Evolutionary conservation across 2,888 invertebrate species (phyloP).

Genomic region (Onthophagus sagittarius): DNA sequence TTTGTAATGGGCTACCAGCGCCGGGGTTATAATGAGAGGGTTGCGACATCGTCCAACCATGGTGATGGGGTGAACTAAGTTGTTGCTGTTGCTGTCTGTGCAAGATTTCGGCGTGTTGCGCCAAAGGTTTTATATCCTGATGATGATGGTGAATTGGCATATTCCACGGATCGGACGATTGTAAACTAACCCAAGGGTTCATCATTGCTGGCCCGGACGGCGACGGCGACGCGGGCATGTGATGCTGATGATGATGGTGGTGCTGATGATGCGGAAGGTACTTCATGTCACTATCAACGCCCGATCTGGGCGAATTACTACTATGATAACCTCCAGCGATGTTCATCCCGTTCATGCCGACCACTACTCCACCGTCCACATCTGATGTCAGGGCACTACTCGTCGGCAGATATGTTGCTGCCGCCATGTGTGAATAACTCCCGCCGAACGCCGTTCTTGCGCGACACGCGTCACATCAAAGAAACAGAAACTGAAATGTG

Average conservation of each 20-base stretch:
- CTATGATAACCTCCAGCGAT: slow-evolving; percentile 75
- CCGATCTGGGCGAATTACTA: slow-evolving; percentile 80
- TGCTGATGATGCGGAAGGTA: slow-evolving; percentile 86
- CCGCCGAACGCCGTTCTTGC: slow-evolving; percentile 42
- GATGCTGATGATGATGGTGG: slow-evolving; percentile 70
- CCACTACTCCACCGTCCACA: slow-evolving; percentile 63
- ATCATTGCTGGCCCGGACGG: slow-evolving; percentile 57
- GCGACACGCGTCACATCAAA: not conserved
- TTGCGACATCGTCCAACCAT: slow-evolving; percentile 89
- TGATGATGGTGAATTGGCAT: slow-evolving; percentile 73
- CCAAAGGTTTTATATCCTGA: slow-evolving; percentile 77
- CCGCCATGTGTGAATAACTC: slow-evolving; percentile 79
- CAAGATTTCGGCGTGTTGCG: slow-evolving; percentile 57
- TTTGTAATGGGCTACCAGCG: slow-evolving; percentile 69
- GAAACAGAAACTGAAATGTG: not conserved
- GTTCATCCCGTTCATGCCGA: slow-evolving; percentile 58
- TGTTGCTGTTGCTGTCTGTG: slow-evolving; percentile 51
- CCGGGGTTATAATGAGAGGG: slow-evolving; percentile 80
- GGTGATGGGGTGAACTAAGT: slow-evolving; percentile 62
- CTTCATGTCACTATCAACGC: slow-evolving; percentile 90
- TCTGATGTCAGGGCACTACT: slow-evolving; percentile 68
- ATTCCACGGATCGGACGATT: slow-evolving; percentile 76
- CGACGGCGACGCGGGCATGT: slow-evolving; percentile 66
- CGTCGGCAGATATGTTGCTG: slow-evolving; percentile 89
- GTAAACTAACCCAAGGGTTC: slow-evolving; percentile 80